phyloP scores from a whole-genome alignment of 2,797 vertebrate genomes.

The Neomorphus geoffroyi region DNA sequence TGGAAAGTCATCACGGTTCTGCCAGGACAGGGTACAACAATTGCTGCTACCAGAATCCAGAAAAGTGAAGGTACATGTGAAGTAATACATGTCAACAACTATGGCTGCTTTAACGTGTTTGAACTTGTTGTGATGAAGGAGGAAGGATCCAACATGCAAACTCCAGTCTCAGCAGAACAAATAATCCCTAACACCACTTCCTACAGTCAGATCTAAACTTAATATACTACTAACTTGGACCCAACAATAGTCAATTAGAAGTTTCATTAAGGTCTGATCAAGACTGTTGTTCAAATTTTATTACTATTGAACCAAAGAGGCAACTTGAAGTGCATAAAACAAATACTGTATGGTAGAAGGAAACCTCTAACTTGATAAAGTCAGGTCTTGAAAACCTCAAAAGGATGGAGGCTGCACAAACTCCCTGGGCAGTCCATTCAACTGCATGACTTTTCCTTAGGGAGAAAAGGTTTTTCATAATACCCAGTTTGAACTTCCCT shows the following conservation, averaged over 20 bases:
- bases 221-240: not conserved
- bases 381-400: not conserved
- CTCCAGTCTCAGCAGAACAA: not conserved
- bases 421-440: not conserved
- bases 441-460: not conserved
- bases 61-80: not conserved
- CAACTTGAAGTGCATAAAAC: not conserved
- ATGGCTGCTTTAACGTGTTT: fast-evolving
- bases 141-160: not conserved
- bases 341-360: not conserved
- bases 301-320: not conserved
- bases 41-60: not conserved
- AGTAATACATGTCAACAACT: not conserved
- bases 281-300: not conserved
- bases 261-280: not conserved
- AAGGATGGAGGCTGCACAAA: not conserved
- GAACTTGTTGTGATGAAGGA: not conserved
- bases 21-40: not conserved
- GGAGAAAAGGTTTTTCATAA: not conserved
- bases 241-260: not conserved
- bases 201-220: not conserved
- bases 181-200: not conserved
- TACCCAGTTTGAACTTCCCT: not conserved
- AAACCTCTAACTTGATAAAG: not conserved
- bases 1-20: not conserved